Percentiles rank a stretch among this genome's conserved stretches.
Conservation (phyloP, 1,140 invertebrate genomes). For the Orchestia grillus region DNA sequence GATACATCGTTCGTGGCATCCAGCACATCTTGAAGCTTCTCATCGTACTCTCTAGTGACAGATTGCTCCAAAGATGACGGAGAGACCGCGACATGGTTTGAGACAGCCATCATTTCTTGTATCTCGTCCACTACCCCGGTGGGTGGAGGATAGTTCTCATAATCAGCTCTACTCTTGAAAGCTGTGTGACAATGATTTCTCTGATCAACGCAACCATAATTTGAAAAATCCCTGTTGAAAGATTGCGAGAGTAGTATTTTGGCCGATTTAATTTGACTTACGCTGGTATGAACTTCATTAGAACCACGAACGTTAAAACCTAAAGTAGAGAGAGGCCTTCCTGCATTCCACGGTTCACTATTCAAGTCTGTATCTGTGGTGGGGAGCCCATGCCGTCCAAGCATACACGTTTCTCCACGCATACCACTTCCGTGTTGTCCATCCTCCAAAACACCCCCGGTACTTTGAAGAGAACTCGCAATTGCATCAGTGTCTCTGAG, state of each 20-base stretch:
- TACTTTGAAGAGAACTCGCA: not conserved
- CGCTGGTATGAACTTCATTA: not conserved
- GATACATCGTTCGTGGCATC: not conserved
- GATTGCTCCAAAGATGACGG: slow-evolving; percentile 29
- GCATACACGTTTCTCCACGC: not conserved
- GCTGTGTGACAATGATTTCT: not conserved
- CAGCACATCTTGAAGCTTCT: not conserved
- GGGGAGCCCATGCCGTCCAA: not conserved
- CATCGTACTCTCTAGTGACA: slow-evolving; percentile 34
- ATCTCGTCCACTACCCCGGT: not conserved
- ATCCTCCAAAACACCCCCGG: not conserved
- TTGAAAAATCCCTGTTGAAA: not conserved
- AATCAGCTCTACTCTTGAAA: slow-evolving; percentile 11
- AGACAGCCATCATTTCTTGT: not conserved
- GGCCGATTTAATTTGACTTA: not conserved
- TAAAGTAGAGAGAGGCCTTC: slow-evolving; percentile 22
- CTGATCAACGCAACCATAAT: not conserved
- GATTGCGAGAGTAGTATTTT: not conserved
- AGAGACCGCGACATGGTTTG: not conserved
- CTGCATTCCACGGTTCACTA: not conserved
- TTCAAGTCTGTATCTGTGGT: not conserved
- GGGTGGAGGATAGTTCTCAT: slow-evolving; percentile 33
- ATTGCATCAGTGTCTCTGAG: not conserved
- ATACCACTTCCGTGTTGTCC: not conserved
- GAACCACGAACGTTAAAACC: slow-evolving; percentile 53